Percentiles rank a stretch among this genome's conserved stretches.
Conservation (phyloP, 2,888 invertebrate genomes). For the Acrobasis consociella region DNA sequence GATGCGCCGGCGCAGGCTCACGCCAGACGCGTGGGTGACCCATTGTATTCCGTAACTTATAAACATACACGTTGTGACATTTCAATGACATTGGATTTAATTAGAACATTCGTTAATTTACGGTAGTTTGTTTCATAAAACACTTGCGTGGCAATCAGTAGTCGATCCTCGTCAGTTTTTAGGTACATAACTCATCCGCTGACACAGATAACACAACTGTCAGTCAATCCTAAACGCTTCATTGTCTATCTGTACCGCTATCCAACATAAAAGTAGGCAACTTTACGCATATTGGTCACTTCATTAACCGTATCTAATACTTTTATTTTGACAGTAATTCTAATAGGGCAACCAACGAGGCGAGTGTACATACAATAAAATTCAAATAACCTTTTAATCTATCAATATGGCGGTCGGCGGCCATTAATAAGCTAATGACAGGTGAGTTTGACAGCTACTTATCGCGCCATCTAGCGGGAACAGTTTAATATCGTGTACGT, state of each 20-base stretch:
- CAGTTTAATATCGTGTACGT: constrained; percentile 74
- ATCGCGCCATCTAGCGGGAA: constrained; percentile 79
- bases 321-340: constrained; percentile 19
- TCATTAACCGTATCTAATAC: constrained; percentile 24
- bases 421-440: constrained; percentile 80
- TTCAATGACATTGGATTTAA: constrained; percentile 56
- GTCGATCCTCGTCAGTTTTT: constrained; percentile 6
- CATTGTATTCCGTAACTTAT: constrained; percentile 70
- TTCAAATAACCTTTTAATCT: constrained; percentile 62
- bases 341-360: constrained; percentile 34
- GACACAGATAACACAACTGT: constrained; percentile 23
- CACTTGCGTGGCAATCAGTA: not conserved
- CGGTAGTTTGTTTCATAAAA: constrained; percentile 15
- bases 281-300: constrained; percentile 22
- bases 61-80: constrained; percentile 60
- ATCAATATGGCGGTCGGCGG: constrained; percentile 61
- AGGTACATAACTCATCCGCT: constrained; percentile 14
- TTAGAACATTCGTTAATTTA: constrained; percentile 39
- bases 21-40: constrained; percentile 76
- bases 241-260: constrained; percentile 28
- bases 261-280: constrained; percentile 28
- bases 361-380: constrained; percentile 54
- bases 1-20: constrained; percentile 53
- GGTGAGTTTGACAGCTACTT: constrained; percentile 75
- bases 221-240: constrained; percentile 21